Evolutionary conservation across 2,888 invertebrate species (phyloP).

Genomic region (Chaitophorus viminalis): DNA sequence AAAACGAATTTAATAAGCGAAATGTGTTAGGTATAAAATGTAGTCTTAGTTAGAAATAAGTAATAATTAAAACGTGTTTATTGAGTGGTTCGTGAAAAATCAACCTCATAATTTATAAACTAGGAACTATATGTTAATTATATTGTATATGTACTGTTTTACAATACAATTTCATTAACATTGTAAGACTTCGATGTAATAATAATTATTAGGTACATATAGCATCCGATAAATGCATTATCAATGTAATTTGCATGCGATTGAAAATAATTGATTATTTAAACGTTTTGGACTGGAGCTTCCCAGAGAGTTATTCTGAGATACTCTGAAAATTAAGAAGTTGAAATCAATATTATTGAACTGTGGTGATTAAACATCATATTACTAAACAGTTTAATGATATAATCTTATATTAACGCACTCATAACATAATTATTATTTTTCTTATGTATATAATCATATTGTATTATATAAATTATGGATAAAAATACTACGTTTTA

Average conservation of each 20-base stretch:
- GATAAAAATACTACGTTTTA: neutral
- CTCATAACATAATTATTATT: no score
- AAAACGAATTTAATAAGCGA: no score
- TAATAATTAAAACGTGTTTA: no score
- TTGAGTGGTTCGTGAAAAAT: no score
- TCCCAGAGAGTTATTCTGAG: conserved; percentile 42
- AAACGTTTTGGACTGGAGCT: conserved; percentile 30
- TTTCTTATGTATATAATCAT: no score
- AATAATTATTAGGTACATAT: neutral
- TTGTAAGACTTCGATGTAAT: neutral
- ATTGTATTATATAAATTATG: no score
- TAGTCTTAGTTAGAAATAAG: no score
- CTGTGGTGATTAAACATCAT: neutral
- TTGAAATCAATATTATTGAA: neutral
- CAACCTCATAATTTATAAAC: no score
- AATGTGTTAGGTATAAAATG: no score
- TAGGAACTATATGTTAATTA: no score
- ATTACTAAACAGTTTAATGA: neutral
- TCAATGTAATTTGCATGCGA: neutral
- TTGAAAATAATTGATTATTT: conserved; percentile 16
- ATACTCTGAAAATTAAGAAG: conserved; percentile 3
- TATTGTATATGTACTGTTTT: no score
- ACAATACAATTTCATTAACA: neutral
- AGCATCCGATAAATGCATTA: neutral
- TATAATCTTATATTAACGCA: neutral